phyloP scores from a whole-genome alignment of 2,113 vertebrate genomes.

The Benitochromis conjunctus region DNA sequence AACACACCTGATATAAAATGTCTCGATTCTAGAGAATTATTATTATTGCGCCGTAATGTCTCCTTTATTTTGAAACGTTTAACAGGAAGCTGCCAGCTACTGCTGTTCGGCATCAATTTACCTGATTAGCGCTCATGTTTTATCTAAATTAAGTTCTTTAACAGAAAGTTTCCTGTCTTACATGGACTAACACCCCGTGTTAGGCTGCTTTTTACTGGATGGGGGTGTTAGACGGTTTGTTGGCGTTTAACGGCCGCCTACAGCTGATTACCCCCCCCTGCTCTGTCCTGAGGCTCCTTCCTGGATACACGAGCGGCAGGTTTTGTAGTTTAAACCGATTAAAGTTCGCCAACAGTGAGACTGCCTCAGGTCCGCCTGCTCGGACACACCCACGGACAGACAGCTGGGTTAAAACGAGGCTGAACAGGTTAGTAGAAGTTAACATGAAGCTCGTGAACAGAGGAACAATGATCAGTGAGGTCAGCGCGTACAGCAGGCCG shows the following conservation, averaged over 20 bases:
- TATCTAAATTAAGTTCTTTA: neutral
- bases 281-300: neutral
- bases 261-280: neutral
- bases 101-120: neutral
- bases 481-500: neutral
- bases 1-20: neutral
- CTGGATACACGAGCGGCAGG: neutral
- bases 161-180: neutral
- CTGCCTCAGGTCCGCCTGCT: neutral
- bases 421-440: neutral
- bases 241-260: neutral
- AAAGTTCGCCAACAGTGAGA: neutral
- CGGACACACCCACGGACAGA: neutral
- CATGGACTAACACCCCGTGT: accelerated
- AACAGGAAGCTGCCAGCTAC: neutral
- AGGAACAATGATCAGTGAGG: neutral
- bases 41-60: neutral
- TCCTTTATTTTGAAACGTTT: conserved; percentile 14
- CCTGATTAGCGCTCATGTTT: too few relatives aligned
- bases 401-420: neutral
- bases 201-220: neutral
- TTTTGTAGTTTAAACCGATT: neutral
- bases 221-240: neutral
- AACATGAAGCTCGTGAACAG: neutral
- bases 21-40: neutral